Percentiles rank a stretch among this genome's conserved stretches.
These are phyloP conservation scores for Ceratitis capitata DNA, from an alignment of 1,140 invertebrate species.

Conservation along the genomic window DNA sequence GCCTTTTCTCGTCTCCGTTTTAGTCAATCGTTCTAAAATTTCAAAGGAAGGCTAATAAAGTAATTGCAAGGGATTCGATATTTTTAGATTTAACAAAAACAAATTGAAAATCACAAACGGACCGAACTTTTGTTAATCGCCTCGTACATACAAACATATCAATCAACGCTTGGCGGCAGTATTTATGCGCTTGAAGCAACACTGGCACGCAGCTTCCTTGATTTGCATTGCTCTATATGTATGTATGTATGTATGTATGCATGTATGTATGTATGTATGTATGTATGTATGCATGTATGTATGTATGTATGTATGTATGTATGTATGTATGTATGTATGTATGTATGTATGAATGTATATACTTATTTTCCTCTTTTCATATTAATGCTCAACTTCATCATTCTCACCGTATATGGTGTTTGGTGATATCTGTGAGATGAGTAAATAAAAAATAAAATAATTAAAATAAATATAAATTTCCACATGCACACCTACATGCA, in stretches of 20 bases:
- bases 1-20: too few relatives aligned
- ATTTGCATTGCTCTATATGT: not conserved
- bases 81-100: too few relatives aligned
- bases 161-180: too few relatives aligned
- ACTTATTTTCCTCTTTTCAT: not conserved
- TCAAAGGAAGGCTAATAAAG: too few relatives aligned
- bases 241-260: not conserved
- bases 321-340: not conserved
- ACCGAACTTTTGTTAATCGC: too few relatives aligned
- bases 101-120: too few relatives aligned
- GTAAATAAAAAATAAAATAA: too few relatives aligned
- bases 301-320: not conserved
- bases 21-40: too few relatives aligned
- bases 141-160: too few relatives aligned
- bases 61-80: too few relatives aligned
- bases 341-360: not conserved
- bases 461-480: too few relatives aligned
- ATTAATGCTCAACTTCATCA: not conserved
- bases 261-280: not conserved
- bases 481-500: not conserved
- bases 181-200: not conserved
- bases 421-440: not conserved
- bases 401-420: not conserved
- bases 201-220: not conserved
- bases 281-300: not conserved